These are phyloP conservation scores for Catharus bicknelli DNA, from an alignment of 2,113 vertebrate genomes.

Conservation along the genomic window DNA sequence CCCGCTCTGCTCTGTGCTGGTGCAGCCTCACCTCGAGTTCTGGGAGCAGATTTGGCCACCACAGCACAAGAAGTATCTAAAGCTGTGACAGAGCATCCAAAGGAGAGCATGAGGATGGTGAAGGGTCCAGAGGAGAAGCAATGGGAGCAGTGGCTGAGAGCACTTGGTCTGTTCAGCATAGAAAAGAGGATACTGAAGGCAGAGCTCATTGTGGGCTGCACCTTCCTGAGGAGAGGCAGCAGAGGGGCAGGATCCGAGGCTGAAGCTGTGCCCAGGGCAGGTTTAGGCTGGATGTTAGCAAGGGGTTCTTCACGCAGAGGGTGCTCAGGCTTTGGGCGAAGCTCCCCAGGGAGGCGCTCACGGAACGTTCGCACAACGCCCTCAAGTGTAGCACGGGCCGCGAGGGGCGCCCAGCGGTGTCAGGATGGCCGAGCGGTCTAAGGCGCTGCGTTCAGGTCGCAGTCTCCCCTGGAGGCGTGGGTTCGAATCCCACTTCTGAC, in stretches of 20 bases:
- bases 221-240: background rate
- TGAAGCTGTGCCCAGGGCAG: background rate
- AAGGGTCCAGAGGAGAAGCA: background rate
- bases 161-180: background rate
- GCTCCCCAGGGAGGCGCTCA: accelerated
- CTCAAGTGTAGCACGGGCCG: accelerated
- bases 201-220: background rate
- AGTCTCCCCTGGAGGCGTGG: slow-evolving; percentile 76
- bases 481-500: slow-evolving; percentile 70
- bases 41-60: background rate
- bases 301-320: accelerated
- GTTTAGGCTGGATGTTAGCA: background rate
- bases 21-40: background rate
- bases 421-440: slow-evolving; percentile 82
- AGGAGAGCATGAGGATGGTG: background rate
- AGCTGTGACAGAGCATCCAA: background rate
- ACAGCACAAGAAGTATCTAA: background rate
- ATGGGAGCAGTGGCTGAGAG: background rate
- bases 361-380: accelerated
- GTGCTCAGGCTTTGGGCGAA: accelerated
- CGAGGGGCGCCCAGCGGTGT: accelerated
- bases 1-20: background rate
- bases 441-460: slow-evolving; percentile 79
- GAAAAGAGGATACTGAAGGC: background rate
- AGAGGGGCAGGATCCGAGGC: background rate